A percentile compares a stretch with the other conserved stretches of the same genome.
Conservation (phyloP, 2,113 vertebrate genomes). For the Lutjanus erythropterus region DNA sequence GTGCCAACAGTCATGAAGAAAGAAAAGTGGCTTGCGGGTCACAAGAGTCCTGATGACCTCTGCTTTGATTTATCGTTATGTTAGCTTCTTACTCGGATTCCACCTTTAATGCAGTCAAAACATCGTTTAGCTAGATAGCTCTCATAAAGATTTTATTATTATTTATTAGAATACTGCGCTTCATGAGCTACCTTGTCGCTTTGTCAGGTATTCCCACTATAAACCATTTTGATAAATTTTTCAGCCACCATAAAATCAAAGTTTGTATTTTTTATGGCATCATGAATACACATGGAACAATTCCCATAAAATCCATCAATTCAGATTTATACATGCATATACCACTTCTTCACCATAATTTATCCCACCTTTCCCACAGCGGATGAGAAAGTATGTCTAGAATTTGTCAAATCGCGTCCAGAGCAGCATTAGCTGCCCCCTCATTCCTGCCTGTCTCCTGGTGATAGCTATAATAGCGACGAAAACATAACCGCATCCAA, state of each 20-base stretch:
- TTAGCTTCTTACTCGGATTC: slow-evolving; percentile 46
- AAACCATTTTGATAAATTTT: slow-evolving; percentile 77
- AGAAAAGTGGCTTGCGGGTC: slow-evolving; percentile 62
- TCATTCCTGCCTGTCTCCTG: slow-evolving; percentile 74
- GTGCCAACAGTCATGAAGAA: slow-evolving; percentile 66
- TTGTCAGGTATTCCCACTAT: slow-evolving; percentile 69
- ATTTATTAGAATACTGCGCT: slow-evolving; percentile 65
- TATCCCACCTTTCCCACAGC: slow-evolving; percentile 61
- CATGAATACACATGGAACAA: slow-evolving; percentile 70
- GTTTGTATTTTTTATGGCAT: slow-evolving; percentile 70
- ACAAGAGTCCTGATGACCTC: slow-evolving; percentile 62
- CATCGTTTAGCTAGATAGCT: slow-evolving; percentile 64
- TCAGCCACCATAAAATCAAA: slow-evolving; percentile 72
- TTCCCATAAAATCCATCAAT: slow-evolving; percentile 66
- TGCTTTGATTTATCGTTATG: slow-evolving; percentile 60
- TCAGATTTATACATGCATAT: slow-evolving; percentile 67
- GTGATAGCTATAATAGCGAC: slow-evolving; percentile 61
- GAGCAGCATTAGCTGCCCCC: slow-evolving; percentile 51
- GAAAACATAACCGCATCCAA: slow-evolving; percentile 77
- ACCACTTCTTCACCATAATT: slow-evolving; percentile 42
- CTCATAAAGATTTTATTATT: slow-evolving; percentile 75
- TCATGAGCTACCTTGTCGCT: slow-evolving; percentile 63
- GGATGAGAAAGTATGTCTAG: slow-evolving; percentile 74
- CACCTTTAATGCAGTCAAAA: slow-evolving; percentile 69
- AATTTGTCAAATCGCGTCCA: slow-evolving; percentile 68